A percentile compares a stretch with the other conserved stretches of the same genome.
Evolutionary conservation across 2,113 vertebrate genomes (phyloP).

Genomic region (Callithrix jacchus): DNA sequence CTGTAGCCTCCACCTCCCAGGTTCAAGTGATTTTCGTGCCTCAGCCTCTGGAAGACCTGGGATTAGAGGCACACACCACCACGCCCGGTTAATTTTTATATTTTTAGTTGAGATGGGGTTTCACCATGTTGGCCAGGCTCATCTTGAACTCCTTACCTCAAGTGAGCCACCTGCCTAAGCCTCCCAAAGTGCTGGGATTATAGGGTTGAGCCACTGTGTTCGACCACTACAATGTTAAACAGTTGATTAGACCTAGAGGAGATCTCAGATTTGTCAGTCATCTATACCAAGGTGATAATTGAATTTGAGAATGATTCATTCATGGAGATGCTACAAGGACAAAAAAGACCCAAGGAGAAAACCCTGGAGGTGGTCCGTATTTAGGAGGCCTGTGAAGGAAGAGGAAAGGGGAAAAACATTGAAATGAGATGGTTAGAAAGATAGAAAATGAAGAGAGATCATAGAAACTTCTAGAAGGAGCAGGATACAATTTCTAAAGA

Average conservation of each 20-base stretch:
- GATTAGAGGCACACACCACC: too few relatives aligned
- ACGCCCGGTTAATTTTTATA: too few relatives aligned
- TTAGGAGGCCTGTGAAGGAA: not conserved
- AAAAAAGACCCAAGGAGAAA: not conserved
- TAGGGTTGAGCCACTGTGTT: too few relatives aligned
- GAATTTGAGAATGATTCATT: not conserved
- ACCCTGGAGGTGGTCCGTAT: not conserved
- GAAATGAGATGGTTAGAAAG: not conserved
- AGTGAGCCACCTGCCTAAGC: too few relatives aligned
- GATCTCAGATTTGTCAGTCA: not conserved
- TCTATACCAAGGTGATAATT: not conserved
- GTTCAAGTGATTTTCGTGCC: too few relatives aligned
- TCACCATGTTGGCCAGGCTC: too few relatives aligned
- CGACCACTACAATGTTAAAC: not conserved
- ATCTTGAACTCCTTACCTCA: too few relatives aligned
- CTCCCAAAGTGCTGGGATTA: too few relatives aligned
- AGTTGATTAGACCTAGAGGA: not conserved
- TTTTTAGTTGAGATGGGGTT: too few relatives aligned
- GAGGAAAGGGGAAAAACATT: not conserved
- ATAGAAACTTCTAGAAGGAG: not conserved
- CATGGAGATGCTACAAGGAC: not conserved
- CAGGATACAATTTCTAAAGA: not conserved
- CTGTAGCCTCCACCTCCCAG: too few relatives aligned
- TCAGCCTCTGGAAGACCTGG: too few relatives aligned
- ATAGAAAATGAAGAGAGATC: not conserved